Base-by-base conservation (phyloP, 2,113 vertebrate species). In the Panthera leo region DNA sequence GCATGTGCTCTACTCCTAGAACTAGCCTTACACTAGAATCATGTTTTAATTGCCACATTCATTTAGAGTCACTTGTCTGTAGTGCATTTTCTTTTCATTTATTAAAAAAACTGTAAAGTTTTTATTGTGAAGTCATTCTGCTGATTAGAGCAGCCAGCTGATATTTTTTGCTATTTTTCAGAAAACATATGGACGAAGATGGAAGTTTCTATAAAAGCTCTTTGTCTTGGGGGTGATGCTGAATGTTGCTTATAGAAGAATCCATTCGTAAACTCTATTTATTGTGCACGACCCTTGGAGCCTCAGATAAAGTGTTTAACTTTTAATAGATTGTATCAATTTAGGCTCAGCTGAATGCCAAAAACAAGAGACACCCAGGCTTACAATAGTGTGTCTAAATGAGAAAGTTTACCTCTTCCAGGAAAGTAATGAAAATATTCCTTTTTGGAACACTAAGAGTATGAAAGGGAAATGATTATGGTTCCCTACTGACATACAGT, bases 381-480 rank as follows among this genome's bases (percentile, higher is more conserved):
- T 98, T 98, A 98, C 71, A 96, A 93, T 85, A 82, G 75, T 95
- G 71, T 94, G 78, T 98, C 92, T 98, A 97, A 98, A 98, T 98
- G 98, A 98, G 96, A 98, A 97, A 97, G 94, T 98, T 98, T 98
- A 98, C 97, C 95, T 98, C 99, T 99, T 98, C 95, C 89, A 97
- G 93, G 76, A 91, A 98, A 97, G 93, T 97, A 98, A 99, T 99
- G 97, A 98, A 99, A 98, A 98, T 98, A 98, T 95, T 97, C 98
- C 97, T 98, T 98, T 99, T 98, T 98, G 93, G 98, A 98, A 97
- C 97, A 98, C 97, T 98, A 98, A 97, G 97, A 96, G 85, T 98
- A 98, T 98, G 98, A 99, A 99, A 98, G 97, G 98, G 98, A 99
- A 99, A 98, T 99, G 98, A 98, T 99, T 98, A 99, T 98, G 96